phyloP scores from a whole-genome alignment of 37 sponge, comb jelly and placozoan species.

The Diacarnus erythraeanus region DNA sequence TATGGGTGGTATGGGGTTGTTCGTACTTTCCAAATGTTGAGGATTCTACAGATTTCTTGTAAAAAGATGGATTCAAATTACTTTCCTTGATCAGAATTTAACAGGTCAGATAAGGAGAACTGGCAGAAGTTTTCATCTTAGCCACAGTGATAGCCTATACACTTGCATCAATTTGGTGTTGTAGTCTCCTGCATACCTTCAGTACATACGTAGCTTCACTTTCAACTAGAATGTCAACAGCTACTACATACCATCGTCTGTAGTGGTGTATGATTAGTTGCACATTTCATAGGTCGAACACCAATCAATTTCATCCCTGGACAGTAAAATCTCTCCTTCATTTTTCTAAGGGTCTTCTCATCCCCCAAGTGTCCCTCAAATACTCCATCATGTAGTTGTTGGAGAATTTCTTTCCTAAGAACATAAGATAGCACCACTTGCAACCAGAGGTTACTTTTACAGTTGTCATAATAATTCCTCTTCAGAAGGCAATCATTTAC shows the following conservation, averaged over 20 bases:
- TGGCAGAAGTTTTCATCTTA: slow-evolving; percentile 44
- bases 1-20: slow-evolving; percentile 63
- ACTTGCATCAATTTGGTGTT: slow-evolving; percentile 58
- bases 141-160: slow-evolving; percentile 56
- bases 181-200: slow-evolving; percentile 51
- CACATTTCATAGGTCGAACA: neutral
- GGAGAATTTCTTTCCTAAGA: neutral
- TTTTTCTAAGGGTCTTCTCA: neutral
- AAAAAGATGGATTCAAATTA: slow-evolving; percentile 52
- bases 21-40: slow-evolving; percentile 31
- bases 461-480: neutral
- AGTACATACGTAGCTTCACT: slow-evolving; percentile 35
- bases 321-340: neutral
- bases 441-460: neutral
- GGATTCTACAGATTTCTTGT: slow-evolving; percentile 28
- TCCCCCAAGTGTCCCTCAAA: slow-evolving; percentile 8
- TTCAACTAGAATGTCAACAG: slow-evolving; percentile 46
- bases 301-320: neutral
- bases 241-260: too few species aligned
- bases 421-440: neutral
- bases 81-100: slow-evolving; percentile 49
- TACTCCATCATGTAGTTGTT: neutral
- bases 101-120: slow-evolving; percentile 48
- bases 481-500: neutral
- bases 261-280: too few species aligned